Base-by-base conservation (phyloP, 2,113 vertebrate species). In the Tyto alba region DNA sequence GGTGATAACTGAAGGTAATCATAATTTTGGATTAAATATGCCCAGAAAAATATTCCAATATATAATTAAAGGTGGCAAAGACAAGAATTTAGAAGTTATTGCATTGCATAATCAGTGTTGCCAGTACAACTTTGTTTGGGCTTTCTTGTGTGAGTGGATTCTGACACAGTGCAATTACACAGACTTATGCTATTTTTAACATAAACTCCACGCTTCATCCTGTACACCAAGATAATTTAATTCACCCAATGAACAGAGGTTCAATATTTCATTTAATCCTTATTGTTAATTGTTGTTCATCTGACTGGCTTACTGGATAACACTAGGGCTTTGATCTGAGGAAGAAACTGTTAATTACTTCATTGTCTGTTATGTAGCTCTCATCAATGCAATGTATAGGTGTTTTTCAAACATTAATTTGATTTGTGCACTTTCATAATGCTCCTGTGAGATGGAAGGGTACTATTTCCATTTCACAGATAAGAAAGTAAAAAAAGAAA, bases 221-320 rank as follows among this genome's bases (percentile, higher is more conserved):
- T 72, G 43, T 52, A 17, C 29, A 55, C 43, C 19, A 23, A 52
- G 88, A 60, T 52, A 82, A 88, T 88, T 88, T 43, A 91, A 89
- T 88, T 91, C 43, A 66, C 27, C 62, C 78, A 75, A 32, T 29
- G 71, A 95, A 62, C 77, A 88, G 69, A 60, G 36, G 50, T 83
- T 96, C 93, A 91, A 60, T 95, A 94, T 82, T 92, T 93, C 78
- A 60, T 89, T 85, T 89, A 93, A 85, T 91, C 74, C 66, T 72
- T 68, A 45, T 47, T 76, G 81, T 91, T 96, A 94, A 95, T 87
- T 78, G 52, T 68, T 81, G 52, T 47, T 88, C 4, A 0, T 73
- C 78, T 88, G 74, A 60, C 55, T 83, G 94, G 48, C 45, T 88
- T 10, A 7, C 67, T 80, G 57, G 23, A 11, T 80, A 47, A 55